phyloP scores from a whole-genome alignment of 2,888 invertebrate genomes.

The Trissolcus japonicus region DNA sequence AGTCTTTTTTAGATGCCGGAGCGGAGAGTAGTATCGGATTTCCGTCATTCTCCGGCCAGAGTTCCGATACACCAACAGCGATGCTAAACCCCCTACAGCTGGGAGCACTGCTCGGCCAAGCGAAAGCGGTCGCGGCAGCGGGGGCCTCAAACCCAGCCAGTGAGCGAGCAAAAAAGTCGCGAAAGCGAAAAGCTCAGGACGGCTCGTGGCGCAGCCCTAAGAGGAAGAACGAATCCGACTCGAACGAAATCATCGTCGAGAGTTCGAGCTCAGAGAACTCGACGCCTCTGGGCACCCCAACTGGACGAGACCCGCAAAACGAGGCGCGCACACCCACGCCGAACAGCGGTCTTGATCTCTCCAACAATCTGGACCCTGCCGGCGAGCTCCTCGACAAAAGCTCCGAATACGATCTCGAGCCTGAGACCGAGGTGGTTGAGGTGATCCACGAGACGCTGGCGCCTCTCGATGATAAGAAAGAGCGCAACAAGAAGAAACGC shows the following conservation, averaged over 20 bases:
- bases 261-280: slow-evolving; percentile 80
- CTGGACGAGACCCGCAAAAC: slow-evolving; percentile 75
- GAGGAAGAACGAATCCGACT: slow-evolving; percentile 77
- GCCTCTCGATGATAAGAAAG: slow-evolving; percentile 75
- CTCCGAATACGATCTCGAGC: slow-evolving; percentile 80
- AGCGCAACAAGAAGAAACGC: slow-evolving; percentile 81
- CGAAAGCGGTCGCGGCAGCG: slow-evolving; percentile 51
- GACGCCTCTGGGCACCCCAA: slow-evolving; percentile 79
- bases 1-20: slow-evolving; percentile 77
- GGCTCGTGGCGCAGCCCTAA: slow-evolving; percentile 82
- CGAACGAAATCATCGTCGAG: slow-evolving; percentile 79
- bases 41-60: slow-evolving; percentile 76
- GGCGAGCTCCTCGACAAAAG: slow-evolving; percentile 75
- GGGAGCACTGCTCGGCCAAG: slow-evolving; percentile 70
- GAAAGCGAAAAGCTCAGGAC: slow-evolving; percentile 81
- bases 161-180: slow-evolving; percentile 78
- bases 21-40: slow-evolving; percentile 77
- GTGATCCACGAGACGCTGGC: slow-evolving; percentile 77
- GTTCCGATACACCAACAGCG: slow-evolving; percentile 72
- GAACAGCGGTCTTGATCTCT: slow-evolving; percentile 78
- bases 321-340: slow-evolving; percentile 78
- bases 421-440: slow-evolving; percentile 79
- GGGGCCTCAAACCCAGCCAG: slow-evolving; percentile 65
- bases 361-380: slow-evolving; percentile 76
- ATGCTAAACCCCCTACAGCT: slow-evolving; percentile 74